Evolutionary conservation across 2,888 invertebrate genomes (phyloP), one percentile per base, ranked within the genome.

Genomic region (Leptodirus hochenwartii): DNA sequence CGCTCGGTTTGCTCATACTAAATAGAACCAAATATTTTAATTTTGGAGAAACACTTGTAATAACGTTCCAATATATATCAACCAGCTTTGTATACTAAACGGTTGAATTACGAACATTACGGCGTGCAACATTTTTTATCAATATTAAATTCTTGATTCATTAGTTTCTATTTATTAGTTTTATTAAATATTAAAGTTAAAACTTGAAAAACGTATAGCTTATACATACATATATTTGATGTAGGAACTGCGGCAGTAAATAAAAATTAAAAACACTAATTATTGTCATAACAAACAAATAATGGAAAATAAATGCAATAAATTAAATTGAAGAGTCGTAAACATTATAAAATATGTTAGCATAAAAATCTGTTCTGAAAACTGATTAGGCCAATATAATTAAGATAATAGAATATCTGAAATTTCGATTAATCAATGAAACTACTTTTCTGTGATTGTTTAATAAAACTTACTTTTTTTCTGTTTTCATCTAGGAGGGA

Each of bases 401-500:
- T n/a, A n/a, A n/a, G n/a, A n/a, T n/a, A n/a, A n/a, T n/a, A n/a
- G n/a, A n/a, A n/a, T n/a, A n/a, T n/a, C n/a, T n/a, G n/a, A n/a
- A n/a, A n/a, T n/a, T n/a, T n/a, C n/a, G n/a, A n/a, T n/a, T n/a
- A n/a, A n/a, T n/a, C n/a, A n/a, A n/a, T n/a, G n/a, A n/a, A n/a
- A n/a, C n/a, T n/a, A n/a, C n/a, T n/a, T n/a, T n/a, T n/a, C n/a
- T n/a, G n/a, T n/a, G n/a, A n/a, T n/a, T n/a, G n/a, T n/a, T n/a
- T n/a, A n/a, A n/a, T n/a, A 37, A 30, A 41, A 37, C 42, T 47
- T 56, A 78, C 80, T 70, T 84, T 91, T 59, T 81, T 90, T 29
- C 87, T 70, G 43, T 82, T 85, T 57, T 93, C 91, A 54, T 93
- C 88, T 53, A 91, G 90, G 34, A 93, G 59, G 9, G 78, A 71